A percentile compares a stretch with the other conserved stretches of the same genome.
Conservation (phyloP, 2,113 vertebrate species). For the Phaethornis superciliosus region DNA sequence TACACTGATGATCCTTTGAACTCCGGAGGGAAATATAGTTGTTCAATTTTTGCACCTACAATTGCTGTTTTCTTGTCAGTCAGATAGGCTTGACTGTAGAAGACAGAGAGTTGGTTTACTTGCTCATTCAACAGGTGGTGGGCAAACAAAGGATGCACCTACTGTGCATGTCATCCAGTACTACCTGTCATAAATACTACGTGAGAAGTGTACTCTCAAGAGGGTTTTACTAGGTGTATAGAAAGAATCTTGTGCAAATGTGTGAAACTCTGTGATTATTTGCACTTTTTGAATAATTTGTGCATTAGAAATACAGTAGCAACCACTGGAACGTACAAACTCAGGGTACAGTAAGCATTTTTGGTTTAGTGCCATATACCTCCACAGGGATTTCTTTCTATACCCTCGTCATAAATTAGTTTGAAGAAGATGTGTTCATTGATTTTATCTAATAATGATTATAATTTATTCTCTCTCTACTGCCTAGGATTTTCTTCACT, state of each 20-base stretch:
- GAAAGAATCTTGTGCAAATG: neutral
- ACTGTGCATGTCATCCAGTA: neutral
- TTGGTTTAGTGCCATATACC: neutral
- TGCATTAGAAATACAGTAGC: neutral
- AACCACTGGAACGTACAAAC: neutral
- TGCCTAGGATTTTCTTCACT: neutral
- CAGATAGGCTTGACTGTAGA: neutral
- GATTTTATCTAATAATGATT: neutral
- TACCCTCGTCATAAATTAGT: neutral
- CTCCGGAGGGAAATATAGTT: neutral
- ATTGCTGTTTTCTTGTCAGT: neutral
- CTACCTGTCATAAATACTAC: neutral
- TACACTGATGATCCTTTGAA: neutral
- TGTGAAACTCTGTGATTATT: neutral
- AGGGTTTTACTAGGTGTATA: neutral
- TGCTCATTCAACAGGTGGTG: neutral
- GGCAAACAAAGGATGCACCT: neutral
- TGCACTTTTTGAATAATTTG: neutral
- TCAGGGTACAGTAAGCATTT: neutral
- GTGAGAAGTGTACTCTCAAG: neutral
- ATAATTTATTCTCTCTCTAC: neutral
- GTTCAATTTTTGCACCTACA: neutral
- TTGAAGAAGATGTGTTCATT: slow-evolving; percentile 40
- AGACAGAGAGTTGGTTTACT: neutral
- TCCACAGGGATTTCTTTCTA: neutral